A percentile compares a stretch with the other conserved stretches of the same genome.
Evolutionary conservation across 2,113 vertebrate genomes (phyloP).

Genomic region (Zeus faber): DNA sequence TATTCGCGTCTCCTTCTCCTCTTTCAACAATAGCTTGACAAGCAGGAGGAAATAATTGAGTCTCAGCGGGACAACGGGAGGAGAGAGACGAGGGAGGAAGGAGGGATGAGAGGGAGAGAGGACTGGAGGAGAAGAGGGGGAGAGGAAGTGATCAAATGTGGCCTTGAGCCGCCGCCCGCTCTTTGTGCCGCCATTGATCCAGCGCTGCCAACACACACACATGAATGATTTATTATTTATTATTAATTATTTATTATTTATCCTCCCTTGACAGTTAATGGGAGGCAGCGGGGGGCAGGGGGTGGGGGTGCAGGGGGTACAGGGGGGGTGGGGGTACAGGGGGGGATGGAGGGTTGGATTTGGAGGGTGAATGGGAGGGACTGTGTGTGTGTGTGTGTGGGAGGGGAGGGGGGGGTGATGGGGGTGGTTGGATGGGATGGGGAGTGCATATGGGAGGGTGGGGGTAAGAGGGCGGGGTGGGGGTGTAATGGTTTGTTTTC

Average conservation of each 20-base stretch:
- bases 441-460: too few relatives aligned
- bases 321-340: too few relatives aligned
- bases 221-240: constrained; percentile 73
- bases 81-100: too few relatives aligned
- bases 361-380: too few relatives aligned
- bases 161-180: constrained; percentile 73
- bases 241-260: too few relatives aligned
- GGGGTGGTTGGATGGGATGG: too few relatives aligned
- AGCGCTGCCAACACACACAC: constrained; percentile 65
- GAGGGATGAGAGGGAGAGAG: too few relatives aligned
- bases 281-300: constrained; percentile 51
- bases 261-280: constrained; percentile 44
- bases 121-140: constrained; percentile 52
- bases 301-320: constrained; percentile 60
- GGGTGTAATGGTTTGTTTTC: too few relatives aligned
- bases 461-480: too few relatives aligned
- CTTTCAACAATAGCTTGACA: constrained; percentile 75
- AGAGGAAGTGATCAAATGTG: constrained; percentile 76
- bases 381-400: too few relatives aligned
- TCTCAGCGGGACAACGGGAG: constrained; percentile 69
- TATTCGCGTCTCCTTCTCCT: constrained; percentile 64
- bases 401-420: too few relatives aligned
- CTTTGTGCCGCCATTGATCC: constrained; percentile 78
- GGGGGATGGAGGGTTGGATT: too few relatives aligned
- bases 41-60: constrained; percentile 77